A percentile compares a stretch with the other conserved stretches of the same genome.
phyloP scores from a whole-genome alignment of 2,797 vertebrate species.

The Helarctos malayanus region DNA sequence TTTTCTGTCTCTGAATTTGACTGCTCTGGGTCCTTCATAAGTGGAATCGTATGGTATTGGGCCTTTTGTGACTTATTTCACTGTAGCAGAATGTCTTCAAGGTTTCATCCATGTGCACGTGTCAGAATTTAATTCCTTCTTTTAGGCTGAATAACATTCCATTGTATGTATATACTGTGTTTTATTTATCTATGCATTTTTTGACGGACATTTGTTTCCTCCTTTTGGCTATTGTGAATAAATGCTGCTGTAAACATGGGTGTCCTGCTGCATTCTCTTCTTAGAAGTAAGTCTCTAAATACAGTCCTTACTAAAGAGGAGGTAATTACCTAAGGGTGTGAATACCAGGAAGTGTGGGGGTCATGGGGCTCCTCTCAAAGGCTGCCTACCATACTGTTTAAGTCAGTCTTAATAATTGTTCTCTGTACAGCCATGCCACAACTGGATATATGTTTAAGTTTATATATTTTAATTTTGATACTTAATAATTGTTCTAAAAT shows the following conservation, averaged over 20 bases:
- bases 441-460: not conserved
- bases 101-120: not conserved
- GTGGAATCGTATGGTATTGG: not conserved
- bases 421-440: not conserved
- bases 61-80: not conserved
- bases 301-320: not conserved
- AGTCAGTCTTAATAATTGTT: not conserved
- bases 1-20: not conserved
- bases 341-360: not conserved
- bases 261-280: not conserved
- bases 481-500: not conserved
- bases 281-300: not conserved
- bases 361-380: not conserved
- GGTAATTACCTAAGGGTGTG: not conserved
- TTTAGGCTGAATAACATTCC: not conserved
- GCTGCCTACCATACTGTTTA: not conserved
- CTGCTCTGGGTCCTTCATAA: not conserved
- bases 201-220: not conserved
- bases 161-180: not conserved
- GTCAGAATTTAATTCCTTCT: not conserved
- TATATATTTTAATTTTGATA: slow-evolving; percentile 41
- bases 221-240: not conserved
- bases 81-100: not conserved
- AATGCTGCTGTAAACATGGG: not conserved
- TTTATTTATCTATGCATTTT: not conserved